Percentiles rank a stretch among this genome's conserved stretches.
Conservation (phyloP, 2,113 vertebrate genomes). For the Osmerus eperlanus region DNA sequence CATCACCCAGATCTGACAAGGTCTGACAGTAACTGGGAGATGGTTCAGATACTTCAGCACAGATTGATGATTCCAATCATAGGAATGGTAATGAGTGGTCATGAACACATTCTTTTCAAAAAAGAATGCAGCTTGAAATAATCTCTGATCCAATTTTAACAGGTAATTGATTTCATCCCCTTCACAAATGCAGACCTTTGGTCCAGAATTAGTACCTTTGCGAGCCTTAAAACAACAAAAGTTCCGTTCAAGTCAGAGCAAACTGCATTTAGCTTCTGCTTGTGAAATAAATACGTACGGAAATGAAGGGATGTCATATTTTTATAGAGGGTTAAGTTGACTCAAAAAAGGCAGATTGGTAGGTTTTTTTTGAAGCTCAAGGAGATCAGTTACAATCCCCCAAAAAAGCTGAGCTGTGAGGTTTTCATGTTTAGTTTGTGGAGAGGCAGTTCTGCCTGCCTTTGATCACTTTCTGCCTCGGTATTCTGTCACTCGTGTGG, state of each 20-base stretch:
- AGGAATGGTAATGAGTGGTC: too few relatives aligned
- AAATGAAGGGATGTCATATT: not conserved
- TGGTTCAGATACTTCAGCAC: too few relatives aligned
- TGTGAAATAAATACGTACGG: not conserved
- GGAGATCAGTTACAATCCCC: not conserved
- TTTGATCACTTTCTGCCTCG: constrained; percentile 38
- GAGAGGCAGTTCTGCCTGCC: constrained; percentile 13
- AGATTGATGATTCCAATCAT: too few relatives aligned
- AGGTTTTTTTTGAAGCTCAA: not conserved
- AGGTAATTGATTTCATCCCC: too few relatives aligned
- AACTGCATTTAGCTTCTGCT: not conserved
- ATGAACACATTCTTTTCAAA: too few relatives aligned
- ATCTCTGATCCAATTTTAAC: too few relatives aligned
- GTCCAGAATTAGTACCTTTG: not conserved
- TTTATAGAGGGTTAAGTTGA: constrained; percentile 11
- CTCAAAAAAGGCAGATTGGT: not conserved
- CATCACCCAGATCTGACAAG: not conserved
- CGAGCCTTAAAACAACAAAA: not conserved
- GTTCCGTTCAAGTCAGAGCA: not conserved
- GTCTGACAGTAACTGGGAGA: not conserved
- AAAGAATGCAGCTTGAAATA: too few relatives aligned
- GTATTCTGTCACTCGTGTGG: constrained; percentile 19
- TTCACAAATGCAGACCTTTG: too few relatives aligned
- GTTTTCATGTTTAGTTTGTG: constrained; percentile 9
- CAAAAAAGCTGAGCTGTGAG: not conserved